phyloP scores from a whole-genome alignment of 2,888 invertebrate genomes.

The Drosophila aldrichi region DNA sequence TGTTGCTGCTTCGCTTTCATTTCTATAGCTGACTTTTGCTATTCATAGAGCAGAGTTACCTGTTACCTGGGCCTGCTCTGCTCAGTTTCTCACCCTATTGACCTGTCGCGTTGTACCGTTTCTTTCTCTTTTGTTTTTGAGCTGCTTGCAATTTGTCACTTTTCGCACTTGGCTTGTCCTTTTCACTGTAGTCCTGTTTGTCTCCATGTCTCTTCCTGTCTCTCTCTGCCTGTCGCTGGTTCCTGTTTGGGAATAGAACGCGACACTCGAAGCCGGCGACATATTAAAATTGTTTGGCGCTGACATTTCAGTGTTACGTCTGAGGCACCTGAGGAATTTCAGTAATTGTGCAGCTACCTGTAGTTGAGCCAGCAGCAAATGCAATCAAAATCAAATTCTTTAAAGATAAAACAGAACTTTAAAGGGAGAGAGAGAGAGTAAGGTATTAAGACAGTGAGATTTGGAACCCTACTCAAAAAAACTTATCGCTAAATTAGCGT shows the following conservation, averaged over 20 bases:
- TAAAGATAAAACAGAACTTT: slow-evolving; percentile 10
- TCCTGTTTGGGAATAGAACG: slow-evolving; percentile 19
- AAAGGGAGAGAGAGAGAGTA: slow-evolving; percentile 6
- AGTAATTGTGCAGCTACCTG: slow-evolving; percentile 42
- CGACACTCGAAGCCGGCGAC: slow-evolving; percentile 45
- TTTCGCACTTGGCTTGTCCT: slow-evolving; percentile 65
- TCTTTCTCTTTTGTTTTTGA: slow-evolving; percentile 33
- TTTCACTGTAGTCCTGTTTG: slow-evolving; percentile 27
- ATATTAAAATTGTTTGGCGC: slow-evolving; percentile 63
- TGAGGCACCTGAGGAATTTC: slow-evolving; percentile 42
- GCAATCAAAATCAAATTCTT: slow-evolving; percentile 47
- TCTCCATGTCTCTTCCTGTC: no score
- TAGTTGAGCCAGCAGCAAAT: slow-evolving; percentile 21
- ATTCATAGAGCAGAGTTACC: slow-evolving; percentile 24
- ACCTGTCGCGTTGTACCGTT: slow-evolving; percentile 47
- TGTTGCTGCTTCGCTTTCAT: slow-evolving; percentile 34
- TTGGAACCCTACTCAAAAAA: slow-evolving; percentile 48
- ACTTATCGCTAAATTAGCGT: slow-evolving; percentile 71
- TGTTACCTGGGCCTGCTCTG: slow-evolving; percentile 14
- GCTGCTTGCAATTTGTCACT: slow-evolving; percentile 73
- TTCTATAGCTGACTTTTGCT: slow-evolving; percentile 36
- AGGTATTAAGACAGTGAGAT: neutral
- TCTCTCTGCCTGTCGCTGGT: slow-evolving; percentile 7
- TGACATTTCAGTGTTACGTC: slow-evolving; percentile 55
- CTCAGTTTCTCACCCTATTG: slow-evolving; percentile 30